phyloP scores from a whole-genome alignment of 2,888 invertebrate species.

The Smittia aterrima region DNA sequence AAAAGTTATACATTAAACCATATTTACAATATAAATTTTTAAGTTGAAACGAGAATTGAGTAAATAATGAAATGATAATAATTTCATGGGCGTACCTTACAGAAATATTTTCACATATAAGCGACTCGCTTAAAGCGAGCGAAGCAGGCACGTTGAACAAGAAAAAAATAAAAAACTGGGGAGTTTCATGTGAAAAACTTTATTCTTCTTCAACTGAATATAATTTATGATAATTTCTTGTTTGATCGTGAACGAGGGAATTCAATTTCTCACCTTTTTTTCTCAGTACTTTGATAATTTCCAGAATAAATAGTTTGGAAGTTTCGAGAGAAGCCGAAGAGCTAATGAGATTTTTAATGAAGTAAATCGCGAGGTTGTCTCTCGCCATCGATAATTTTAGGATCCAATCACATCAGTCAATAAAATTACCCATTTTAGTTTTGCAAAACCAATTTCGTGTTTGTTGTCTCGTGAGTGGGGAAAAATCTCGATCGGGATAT shows the following conservation, averaged over 20 bases:
- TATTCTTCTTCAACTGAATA: constrained; percentile 21
- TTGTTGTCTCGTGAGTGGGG: too few species aligned
- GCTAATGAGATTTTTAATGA: constrained; percentile 30
- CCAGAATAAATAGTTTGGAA: constrained; percentile 22
- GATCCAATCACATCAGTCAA: neutral
- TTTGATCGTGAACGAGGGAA: constrained; percentile 30
- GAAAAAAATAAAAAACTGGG: constrained; percentile 14
- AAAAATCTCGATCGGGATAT: too few species aligned
- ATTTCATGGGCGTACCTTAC: constrained; percentile 41
- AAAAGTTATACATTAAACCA: constrained; percentile 42
- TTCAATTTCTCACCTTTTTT: constrained; percentile 40
- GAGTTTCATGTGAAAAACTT: constrained; percentile 9
- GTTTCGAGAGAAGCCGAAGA: constrained; percentile 1
- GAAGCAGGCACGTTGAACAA: neutral
- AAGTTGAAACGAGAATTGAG: constrained; percentile 40
- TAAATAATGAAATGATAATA: constrained; percentile 39
- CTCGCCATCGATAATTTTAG: neutral
- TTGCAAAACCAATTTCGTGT: too few species aligned
- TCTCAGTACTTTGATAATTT: constrained; percentile 30
- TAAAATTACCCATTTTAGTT: too few species aligned
- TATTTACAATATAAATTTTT: constrained; percentile 41
- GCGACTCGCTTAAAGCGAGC: too few species aligned
- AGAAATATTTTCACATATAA: constrained; percentile 36
- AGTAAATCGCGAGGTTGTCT: neutral
- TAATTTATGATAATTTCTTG: constrained; percentile 36